Base-by-base conservation (phyloP, 2,113 vertebrate genomes). In the Oncorhynchus gorbuscha region DNA sequence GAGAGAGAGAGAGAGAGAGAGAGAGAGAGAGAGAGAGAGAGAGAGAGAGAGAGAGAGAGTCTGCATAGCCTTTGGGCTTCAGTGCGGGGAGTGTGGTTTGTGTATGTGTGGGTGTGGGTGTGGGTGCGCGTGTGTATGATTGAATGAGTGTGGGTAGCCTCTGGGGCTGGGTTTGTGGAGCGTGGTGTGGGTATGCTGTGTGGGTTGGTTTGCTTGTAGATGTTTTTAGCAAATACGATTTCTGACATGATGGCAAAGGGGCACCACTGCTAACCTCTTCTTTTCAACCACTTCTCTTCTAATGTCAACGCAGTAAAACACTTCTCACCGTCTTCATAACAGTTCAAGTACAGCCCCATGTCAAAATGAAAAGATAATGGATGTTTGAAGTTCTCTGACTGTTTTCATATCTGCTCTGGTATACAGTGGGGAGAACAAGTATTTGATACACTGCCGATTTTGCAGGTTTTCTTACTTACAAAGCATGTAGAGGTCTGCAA, bases 151-250 rank as follows among this genome's bases (percentile, higher is more conserved):
- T 76, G 11, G 35, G 62, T 26, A 65, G 59, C 30, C 18, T 45
- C 20, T 51, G 22, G 20, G 32, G 58, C n/a, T 61, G n/a, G 59
- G 59, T 22, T 62, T 62, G 39, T 49, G 58, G 78, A 75, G 84
- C 76, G 82, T 83, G 76, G 69, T 20, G 45, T 28, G 45, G 77
- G 80, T 71, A 58, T 76, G 81, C 79, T 88, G 85, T 86, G 91
- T 89, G 88, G 87, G 86, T 72, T 83, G 81, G 81, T 85, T 87
- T 90, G 72, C 76, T 76, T 88, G 85, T 89, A 86, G 85, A 86
- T 86, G 85, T 86, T 89, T 85, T 87, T 81, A 84, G 85, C 81
- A 69, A 72, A 84, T n/a, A 75, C 83, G 79, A 82, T 84, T 84
- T 76, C 71, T 77, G 80, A 89, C 82, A 87, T 74, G 72, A 71